Evolutionary conservation across 1,140 invertebrate species (phyloP).

Genomic region (Psix sp.): DNA sequence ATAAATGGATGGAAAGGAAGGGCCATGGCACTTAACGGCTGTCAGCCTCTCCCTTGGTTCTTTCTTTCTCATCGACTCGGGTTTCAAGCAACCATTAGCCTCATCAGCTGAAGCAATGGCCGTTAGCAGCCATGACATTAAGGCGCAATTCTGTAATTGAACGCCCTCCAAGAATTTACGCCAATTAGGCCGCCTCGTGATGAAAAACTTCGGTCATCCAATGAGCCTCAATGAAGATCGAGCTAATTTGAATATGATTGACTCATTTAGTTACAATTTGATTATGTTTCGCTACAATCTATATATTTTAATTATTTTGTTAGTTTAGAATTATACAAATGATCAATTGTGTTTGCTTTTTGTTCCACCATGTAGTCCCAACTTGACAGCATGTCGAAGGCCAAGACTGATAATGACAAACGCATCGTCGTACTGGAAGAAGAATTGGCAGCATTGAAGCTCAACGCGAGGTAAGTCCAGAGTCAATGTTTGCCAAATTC

Average conservation of each 20-base stretch:
- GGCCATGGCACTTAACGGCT: conserved; percentile 73
- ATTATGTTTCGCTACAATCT: too few species aligned
- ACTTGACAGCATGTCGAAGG: conserved; percentile 63
- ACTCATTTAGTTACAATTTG: too few species aligned
- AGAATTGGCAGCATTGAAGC: conserved; percentile 66
- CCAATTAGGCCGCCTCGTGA: conserved; percentile 47
- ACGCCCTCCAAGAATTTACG: conserved; percentile 56
- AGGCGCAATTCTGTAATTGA: conserved; percentile 72
- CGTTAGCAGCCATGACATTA: conserved; percentile 61
- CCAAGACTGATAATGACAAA: conserved; percentile 68
- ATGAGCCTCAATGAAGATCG: too few species aligned
- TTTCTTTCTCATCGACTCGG: conserved; percentile 66
- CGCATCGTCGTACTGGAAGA: conserved; percentile 68
- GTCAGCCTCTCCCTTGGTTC: conserved; percentile 71
- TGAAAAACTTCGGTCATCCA: too few species aligned
- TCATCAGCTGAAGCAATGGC: conserved; percentile 75
- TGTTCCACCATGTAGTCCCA: conserved; percentile 66
- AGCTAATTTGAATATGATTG: too few species aligned
- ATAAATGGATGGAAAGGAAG: conserved; percentile 60
- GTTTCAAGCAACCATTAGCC: conserved; percentile 76
- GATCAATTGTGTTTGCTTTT: neutral
- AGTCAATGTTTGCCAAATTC: conserved; percentile 15
- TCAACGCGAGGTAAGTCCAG: conserved; percentile 69
- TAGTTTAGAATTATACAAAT: neutral
- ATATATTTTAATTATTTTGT: conserved; percentile 1